phyloP scores from a whole-genome alignment of 1,140 invertebrate genomes.

The Pseudomyrmex concolor region DNA sequence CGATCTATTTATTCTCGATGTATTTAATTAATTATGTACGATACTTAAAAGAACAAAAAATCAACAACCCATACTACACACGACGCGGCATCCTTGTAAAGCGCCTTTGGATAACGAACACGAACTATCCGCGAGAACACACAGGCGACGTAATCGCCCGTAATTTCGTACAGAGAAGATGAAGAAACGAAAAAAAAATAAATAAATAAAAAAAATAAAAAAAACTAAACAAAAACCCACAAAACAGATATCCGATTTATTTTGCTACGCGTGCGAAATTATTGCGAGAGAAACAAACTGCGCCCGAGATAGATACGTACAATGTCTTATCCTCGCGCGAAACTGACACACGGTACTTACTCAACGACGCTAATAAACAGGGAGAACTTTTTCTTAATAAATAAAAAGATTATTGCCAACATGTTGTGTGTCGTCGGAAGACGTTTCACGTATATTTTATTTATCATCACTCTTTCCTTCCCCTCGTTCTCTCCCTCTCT shows the following conservation, averaged over 20 bases:
- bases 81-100: conserved; percentile 45
- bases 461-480: too few species aligned
- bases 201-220: too few species aligned
- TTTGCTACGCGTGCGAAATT: conserved; percentile 57
- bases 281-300: conserved; percentile 34
- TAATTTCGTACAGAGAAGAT: conserved; percentile 34
- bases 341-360: conserved; percentile 60
- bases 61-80: too few species aligned
- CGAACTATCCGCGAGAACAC: not conserved
- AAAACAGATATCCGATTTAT: conserved; percentile 44
- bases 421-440: not conserved
- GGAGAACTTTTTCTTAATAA: conserved; percentile 55
- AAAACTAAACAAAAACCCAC: not conserved
- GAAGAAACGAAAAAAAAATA: not conserved
- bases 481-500: not conserved
- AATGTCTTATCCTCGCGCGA: conserved; percentile 49
- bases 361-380: conserved; percentile 60
- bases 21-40: conserved; percentile 61
- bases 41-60: conserved; percentile 20
- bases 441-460: not conserved
- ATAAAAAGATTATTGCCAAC: conserved; percentile 59
- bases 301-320: conserved; percentile 26
- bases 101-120: conserved; percentile 52
- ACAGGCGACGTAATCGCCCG: conserved; percentile 35
- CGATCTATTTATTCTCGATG: conserved; percentile 59